phyloP scores from a whole-genome alignment of 2,888 invertebrate species.

The Drosophila villosipedis region DNA sequence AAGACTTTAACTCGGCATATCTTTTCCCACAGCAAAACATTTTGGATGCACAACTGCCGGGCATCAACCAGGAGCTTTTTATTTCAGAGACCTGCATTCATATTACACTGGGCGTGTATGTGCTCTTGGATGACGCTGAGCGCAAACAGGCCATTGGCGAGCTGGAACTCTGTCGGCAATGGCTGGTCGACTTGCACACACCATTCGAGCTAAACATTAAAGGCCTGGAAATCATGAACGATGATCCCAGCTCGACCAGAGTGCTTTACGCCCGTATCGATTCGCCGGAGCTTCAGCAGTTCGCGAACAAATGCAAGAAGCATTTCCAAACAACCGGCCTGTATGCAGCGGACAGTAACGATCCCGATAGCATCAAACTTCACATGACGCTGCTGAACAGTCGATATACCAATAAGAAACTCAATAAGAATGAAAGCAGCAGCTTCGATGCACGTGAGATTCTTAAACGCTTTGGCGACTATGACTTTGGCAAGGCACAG shows the following conservation, averaged over 20 bases:
- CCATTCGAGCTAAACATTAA: slow-evolving; percentile 88
- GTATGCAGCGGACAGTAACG: slow-evolving; percentile 83
- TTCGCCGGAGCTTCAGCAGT: slow-evolving; percentile 87
- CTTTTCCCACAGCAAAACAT: slow-evolving; percentile 65
- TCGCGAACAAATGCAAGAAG: slow-evolving; percentile 88
- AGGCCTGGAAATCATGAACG: slow-evolving; percentile 96
- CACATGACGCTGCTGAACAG: slow-evolving; percentile 96
- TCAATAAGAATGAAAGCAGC: slow-evolving; percentile 58
- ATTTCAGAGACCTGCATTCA: slow-evolving; percentile 91
- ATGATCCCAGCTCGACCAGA: slow-evolving; percentile 92
- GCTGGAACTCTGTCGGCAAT: slow-evolving; percentile 88
- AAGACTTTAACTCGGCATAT: neutral
- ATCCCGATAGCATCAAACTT: slow-evolving; percentile 89
- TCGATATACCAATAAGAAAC: slow-evolving; percentile 85
- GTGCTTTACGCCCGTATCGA: slow-evolving; percentile 92
- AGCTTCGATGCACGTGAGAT: slow-evolving; percentile 89
- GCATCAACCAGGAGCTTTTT: slow-evolving; percentile 91
- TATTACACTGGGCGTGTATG: slow-evolving; percentile 92
- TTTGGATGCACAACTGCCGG: slow-evolving; percentile 84
- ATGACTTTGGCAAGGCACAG: slow-evolving; percentile 89
- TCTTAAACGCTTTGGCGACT: slow-evolving; percentile 89
- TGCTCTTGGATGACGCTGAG: slow-evolving; percentile 92
- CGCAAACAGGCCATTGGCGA: slow-evolving; percentile 88
- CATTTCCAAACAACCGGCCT: slow-evolving; percentile 88
- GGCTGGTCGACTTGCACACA: slow-evolving; percentile 81